These are phyloP conservation scores for Argentina silus DNA, from an alignment of 2,797 vertebrate genomes.

Conservation along the genomic window DNA sequence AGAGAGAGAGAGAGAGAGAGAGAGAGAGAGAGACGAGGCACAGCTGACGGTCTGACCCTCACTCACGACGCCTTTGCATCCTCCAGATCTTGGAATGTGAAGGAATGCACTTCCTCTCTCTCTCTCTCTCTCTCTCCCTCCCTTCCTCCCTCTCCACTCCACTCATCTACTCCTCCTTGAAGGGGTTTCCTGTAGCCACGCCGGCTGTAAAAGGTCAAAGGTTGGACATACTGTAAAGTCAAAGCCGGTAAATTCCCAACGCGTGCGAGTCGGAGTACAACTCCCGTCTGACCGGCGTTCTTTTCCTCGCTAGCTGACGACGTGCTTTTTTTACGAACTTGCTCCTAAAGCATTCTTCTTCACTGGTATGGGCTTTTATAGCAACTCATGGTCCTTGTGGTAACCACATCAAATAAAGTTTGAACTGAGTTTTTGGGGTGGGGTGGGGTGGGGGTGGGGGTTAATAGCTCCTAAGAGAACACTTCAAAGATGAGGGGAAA, in stretches of 20 bases:
- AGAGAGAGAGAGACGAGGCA: constrained; percentile 27
- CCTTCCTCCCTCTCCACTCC: constrained; percentile 32
- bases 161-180: constrained; percentile 43
- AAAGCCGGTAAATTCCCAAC: constrained; percentile 42
- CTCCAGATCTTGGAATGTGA: constrained; percentile 62
- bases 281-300: constrained; percentile 32
- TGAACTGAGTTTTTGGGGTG: constrained; percentile 15
- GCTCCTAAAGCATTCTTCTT: constrained; percentile 32
- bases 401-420: constrained; percentile 35
- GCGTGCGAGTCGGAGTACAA: constrained; percentile 33
- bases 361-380: constrained; percentile 11
- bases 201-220: constrained; percentile 49
- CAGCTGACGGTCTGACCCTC: constrained; percentile 52
- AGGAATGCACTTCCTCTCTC: constrained; percentile 70
- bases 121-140: constrained; percentile 36
- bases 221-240: constrained; percentile 51
- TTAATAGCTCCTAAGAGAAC: constrained; percentile 22
- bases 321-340: constrained; percentile 13
- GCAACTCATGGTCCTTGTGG: constrained; percentile 31
- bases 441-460: too few species aligned
- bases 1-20: constrained; percentile 31
- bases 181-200: constrained; percentile 66
- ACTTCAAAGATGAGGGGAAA: constrained; percentile 30
- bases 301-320: constrained; percentile 21
- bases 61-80: constrained; percentile 43